Evolutionary conservation across 2,888 invertebrate species (phyloP).

Genomic region (Platycheirus rosarum): DNA sequence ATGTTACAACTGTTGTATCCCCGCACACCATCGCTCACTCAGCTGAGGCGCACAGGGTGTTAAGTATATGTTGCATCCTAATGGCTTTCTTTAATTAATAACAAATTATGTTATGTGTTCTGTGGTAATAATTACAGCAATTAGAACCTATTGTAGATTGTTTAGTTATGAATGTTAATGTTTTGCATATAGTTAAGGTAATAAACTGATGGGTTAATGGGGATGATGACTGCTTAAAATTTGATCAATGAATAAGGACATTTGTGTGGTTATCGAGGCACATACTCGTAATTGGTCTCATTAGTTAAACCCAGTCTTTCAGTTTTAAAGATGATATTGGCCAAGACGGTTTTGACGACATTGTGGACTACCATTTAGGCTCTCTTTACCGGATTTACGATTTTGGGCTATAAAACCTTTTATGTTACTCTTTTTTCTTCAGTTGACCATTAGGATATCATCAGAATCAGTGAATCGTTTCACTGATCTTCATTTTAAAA

Average conservation of each 20-base stretch:
- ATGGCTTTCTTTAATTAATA: slow-evolving; percentile 66
- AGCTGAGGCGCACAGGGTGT: slow-evolving; percentile 13
- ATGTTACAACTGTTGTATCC: not conserved
- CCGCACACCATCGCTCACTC: not conserved
- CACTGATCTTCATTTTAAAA: no score
- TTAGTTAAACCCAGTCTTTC: no score
- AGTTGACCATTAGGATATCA: no score
- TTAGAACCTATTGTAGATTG: slow-evolving; percentile 60
- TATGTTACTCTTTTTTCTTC: no score
- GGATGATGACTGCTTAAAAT: slow-evolving; percentile 5
- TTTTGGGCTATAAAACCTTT: no score
- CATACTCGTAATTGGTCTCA: no score
- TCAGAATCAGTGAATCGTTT: no score
- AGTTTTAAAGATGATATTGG: no score
- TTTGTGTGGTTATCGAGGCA: slow-evolving; percentile 12
- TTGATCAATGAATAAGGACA: slow-evolving; percentile 11
- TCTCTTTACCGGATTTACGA: no score
- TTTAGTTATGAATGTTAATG: slow-evolving; percentile 65
- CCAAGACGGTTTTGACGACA: no score
- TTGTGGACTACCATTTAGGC: no score
- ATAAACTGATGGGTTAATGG: slow-evolving; percentile 51
- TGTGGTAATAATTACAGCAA: slow-evolving; percentile 64
- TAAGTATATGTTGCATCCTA: slow-evolving; percentile 34
- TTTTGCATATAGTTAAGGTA: slow-evolving; percentile 38
- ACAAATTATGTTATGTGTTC: slow-evolving; percentile 69